Evolutionary conservation across 2,113 vertebrate genomes (phyloP).

Genomic region (Lonchura striata): DNA sequence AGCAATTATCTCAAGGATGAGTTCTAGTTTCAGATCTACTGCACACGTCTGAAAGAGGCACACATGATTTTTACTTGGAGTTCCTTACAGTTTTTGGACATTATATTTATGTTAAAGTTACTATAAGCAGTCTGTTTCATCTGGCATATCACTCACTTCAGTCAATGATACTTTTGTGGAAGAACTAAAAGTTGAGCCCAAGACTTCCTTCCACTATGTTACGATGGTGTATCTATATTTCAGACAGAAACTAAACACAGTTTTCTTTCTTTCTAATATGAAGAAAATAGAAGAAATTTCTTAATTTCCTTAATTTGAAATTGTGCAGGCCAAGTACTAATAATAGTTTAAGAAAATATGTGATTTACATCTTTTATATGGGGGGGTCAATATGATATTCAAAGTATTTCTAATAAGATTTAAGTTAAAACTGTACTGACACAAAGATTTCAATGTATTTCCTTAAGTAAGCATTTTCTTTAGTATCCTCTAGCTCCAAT

Average conservation of each 20-base stretch:
- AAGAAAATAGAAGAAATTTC: background rate
- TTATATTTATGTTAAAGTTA: background rate
- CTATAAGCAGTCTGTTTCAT: background rate
- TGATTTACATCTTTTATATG: background rate
- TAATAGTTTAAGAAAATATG: background rate
- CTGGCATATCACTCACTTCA: background rate
- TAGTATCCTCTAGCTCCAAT: background rate
- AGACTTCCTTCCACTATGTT: background rate
- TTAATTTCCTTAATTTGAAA: background rate
- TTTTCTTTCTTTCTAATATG: background rate
- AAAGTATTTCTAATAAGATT: background rate
- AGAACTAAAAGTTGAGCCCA: background rate
- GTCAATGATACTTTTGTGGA: conserved; percentile 3
- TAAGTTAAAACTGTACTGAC: background rate
- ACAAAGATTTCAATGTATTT: background rate
- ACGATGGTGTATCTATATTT: background rate
- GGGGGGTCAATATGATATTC: background rate
- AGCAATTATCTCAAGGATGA: background rate
- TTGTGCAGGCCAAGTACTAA: background rate
- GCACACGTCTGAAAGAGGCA: background rate
- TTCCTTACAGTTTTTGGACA: background rate
- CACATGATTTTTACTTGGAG: background rate
- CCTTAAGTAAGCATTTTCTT: background rate
- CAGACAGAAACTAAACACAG: background rate
- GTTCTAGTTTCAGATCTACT: background rate